Percentiles rank a stretch among this genome's conserved stretches.
Evolutionary conservation across 1,140 invertebrate genomes (phyloP).

Genomic region (Leptinotarsa texana): DNA sequence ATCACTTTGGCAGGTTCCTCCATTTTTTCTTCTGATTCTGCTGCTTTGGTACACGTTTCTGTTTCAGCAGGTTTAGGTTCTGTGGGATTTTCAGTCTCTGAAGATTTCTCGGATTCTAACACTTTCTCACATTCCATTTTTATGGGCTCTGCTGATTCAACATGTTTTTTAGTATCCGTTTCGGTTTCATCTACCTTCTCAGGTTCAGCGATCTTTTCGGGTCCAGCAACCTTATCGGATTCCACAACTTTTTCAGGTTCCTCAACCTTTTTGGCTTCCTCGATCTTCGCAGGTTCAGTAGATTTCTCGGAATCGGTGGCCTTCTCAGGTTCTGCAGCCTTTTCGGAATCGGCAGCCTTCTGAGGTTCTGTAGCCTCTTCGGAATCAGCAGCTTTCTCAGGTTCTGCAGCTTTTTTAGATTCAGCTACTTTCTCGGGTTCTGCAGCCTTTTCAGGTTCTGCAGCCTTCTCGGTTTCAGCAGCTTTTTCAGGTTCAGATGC

Average conservation of each 20-base stretch:
- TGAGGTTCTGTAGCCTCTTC: background rate
- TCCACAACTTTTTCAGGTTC: background rate
- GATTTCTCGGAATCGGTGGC: background rate
- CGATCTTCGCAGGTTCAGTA: background rate
- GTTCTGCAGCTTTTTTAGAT: background rate
- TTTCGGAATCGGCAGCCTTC: background rate
- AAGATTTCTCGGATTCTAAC: slow-evolving; percentile 14
- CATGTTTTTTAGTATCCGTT: background rate
- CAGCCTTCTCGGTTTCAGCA: background rate
- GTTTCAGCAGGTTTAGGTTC: slow-evolving; percentile 14
- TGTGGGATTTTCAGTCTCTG: slow-evolving; percentile 18
- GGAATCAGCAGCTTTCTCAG: background rate
- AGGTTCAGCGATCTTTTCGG: background rate
- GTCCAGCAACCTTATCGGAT: background rate
- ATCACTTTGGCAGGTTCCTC: slow-evolving; percentile 13
- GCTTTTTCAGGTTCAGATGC: background rate
- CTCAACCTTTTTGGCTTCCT: background rate
- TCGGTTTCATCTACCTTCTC: background rate
- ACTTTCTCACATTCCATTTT: slow-evolving; percentile 2
- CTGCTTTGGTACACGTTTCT: background rate
- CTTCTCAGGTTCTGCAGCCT: background rate
- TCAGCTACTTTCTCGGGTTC: background rate
- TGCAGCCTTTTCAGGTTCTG: background rate
- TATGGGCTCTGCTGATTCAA: background rate
- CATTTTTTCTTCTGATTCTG: background rate